These are phyloP conservation scores for Acropora tenuis DNA, from an alignment of 64 coral and sea anemone species.

Conservation along the genomic window DNA sequence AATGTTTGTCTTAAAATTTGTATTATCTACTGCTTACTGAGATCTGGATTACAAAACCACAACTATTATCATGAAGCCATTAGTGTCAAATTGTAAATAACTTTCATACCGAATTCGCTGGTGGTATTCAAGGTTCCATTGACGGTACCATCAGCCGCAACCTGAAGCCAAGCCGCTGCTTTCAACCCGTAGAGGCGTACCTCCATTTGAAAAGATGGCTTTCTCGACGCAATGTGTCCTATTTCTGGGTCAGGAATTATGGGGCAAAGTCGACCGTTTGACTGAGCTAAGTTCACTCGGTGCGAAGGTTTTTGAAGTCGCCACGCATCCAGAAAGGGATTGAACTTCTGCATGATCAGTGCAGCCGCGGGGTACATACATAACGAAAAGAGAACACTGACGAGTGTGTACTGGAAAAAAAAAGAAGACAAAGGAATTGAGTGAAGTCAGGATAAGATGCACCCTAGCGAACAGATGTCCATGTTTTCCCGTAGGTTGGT, in stretches of 20 bases:
- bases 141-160: not conserved
- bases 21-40: no score
- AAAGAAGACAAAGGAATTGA: not conserved
- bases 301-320: not conserved
- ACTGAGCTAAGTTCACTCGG: not conserved
- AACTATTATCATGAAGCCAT: no score
- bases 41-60: not conserved
- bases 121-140: not conserved
- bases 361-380: not conserved
- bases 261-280: not conserved
- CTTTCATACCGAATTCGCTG: slow-evolving; percentile 20
- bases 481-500: no score
- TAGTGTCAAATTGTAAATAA: no score
- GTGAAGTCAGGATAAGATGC: no score
- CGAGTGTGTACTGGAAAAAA: not conserved
- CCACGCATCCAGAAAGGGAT: not conserved
- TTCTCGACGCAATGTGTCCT: not conserved
- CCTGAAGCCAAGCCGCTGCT: slow-evolving; percentile 25
- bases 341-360: not conserved
- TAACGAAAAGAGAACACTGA: not conserved
- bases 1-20: no score
- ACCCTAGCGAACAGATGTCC: no score
- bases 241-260: not conserved
- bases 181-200: slow-evolving; percentile 17
- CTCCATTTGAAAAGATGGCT: not conserved